Base-by-base conservation (phyloP, 2,888 invertebrate genomes). In the Sphecodes monilicornis region DNA sequence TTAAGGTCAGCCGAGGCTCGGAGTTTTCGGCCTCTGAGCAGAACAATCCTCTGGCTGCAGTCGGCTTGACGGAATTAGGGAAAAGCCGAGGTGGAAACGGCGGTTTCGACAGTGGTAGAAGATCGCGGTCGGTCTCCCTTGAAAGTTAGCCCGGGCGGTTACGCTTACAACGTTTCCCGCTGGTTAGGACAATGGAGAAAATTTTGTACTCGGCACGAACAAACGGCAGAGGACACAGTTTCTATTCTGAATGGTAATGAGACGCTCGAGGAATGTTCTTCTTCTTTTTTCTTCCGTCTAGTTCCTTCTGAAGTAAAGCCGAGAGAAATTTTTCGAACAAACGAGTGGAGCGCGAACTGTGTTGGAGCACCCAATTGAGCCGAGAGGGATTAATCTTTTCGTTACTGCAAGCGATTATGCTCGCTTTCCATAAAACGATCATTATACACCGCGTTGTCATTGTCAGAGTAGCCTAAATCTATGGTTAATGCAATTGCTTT, bases 21-120 rank as follows among this genome's bases (percentile, higher is more conserved):
- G 78, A 66, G 84, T 70, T 50, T 84, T 79, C 72, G 64, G 57
- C 57, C 74, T 60, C 68, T 60, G 75, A 78, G 86, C 78, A 70
- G 78, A 80, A 78, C 76, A 79, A 84, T 75, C 84, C 54, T 54
- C 69, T 16, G n/a, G 0, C 64, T 32, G 68, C 70, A 60, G 75
- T 76, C 68, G 80, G 70, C 84, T 80, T 78, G 75, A 84, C 84
- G 87, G 87, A 86, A 84, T 87, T 87, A 86, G 86, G 80, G 84
- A 71, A 85, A 86, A 81, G 82, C 68, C 70, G 46, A 60, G 76
- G 71, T 60, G 69, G 72, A 78, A 68, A 66, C 69, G 78, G 82
- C 69, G 76, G 75, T 80, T 82, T 83, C 68, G 77, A 66, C 74
- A 57, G 76, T 50, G 74, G 73, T 69, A 39, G 39, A 57, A 57